These are phyloP conservation scores for Anoplopoma fimbria DNA, from an alignment of 2,113 vertebrate species.

Conservation along the genomic window DNA sequence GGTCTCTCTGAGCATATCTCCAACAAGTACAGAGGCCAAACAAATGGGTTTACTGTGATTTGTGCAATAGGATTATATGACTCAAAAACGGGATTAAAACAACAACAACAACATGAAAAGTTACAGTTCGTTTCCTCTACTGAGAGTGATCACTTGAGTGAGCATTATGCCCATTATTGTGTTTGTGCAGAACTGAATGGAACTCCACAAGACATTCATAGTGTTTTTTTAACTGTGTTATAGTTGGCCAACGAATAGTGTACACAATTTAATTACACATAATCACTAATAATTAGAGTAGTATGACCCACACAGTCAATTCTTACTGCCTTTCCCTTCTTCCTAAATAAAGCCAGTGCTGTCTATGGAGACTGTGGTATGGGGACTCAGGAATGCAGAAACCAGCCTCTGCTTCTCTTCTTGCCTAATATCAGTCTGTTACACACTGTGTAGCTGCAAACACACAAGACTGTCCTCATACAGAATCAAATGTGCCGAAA, in stretches of 20 bases:
- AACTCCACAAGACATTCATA: not conserved
- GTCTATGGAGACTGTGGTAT: conserved; percentile 35
- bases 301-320: conserved; percentile 1
- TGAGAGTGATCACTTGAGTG: conserved; percentile 15
- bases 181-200: conserved; percentile 21
- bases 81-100: conserved; percentile 42
- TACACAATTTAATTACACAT: conserved; percentile 21
- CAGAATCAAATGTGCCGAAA: conserved; percentile 17
- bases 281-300: conserved; percentile 32
- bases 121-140: conserved; percentile 20
- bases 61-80: conserved; percentile 50
- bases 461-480: conserved; percentile 8
- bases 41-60: conserved; percentile 64
- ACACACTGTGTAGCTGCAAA: conserved; percentile 19
- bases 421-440: conserved; percentile 26
- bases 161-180: conserved; percentile 6
- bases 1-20: conserved; percentile 21
- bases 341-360: conserved; percentile 30
- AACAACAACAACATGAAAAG: conserved; percentile 28
- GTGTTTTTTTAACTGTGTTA: conserved; percentile 24
- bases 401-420: conserved; percentile 41
- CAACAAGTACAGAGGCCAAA: conserved; percentile 58
- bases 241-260: conserved; percentile 5
- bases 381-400: conserved; percentile 64
- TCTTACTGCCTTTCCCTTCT: conserved; percentile 11